Percentiles rank a stretch among this genome's conserved stretches.
Evolutionary conservation across 2,113 vertebrate genomes (phyloP).

Genomic region (Leiothrix lutea): DNA sequence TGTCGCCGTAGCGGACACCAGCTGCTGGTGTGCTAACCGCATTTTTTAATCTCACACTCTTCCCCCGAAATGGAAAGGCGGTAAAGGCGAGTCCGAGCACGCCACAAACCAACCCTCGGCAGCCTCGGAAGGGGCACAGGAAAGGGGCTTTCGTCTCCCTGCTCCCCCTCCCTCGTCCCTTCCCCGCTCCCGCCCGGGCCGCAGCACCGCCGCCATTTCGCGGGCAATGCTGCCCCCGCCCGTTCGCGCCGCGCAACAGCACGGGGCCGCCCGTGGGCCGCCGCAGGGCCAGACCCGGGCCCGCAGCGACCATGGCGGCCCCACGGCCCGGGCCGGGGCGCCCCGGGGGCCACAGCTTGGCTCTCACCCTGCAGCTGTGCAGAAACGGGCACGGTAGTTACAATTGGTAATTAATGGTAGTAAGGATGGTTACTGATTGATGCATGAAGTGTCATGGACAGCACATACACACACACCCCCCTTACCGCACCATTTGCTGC

Average conservation of each 20-base stretch:
- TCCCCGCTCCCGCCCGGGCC: not conserved
- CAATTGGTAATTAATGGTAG: fast-evolving
- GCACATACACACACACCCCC: too few species aligned
- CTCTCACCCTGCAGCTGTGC: fast-evolving
- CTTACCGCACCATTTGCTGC: not conserved
- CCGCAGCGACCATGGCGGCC: not conserved
- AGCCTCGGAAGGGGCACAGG: too few species aligned
- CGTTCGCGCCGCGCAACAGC: not conserved
- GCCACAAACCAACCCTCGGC: not conserved
- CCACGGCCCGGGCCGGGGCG: not conserved
- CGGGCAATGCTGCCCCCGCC: slow-evolving; percentile 59
- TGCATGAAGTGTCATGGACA: fast-evolving
- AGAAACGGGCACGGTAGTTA: fast-evolving
- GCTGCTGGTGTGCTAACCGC: not conserved
- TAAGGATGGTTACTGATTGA: fast-evolving
- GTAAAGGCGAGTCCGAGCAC: too few species aligned
- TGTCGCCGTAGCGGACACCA: not conserved
- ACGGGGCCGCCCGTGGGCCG: not conserved
- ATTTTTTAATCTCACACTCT: not conserved
- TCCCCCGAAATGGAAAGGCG: not conserved
- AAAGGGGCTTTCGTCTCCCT: not conserved
- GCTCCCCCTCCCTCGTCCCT: not conserved
- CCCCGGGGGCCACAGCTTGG: fast-evolving
- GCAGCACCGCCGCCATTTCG: not conserved
- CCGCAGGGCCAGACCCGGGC: not conserved